Conservation (phyloP, 2,888 invertebrate genomes). For the Pammene fasciana region DNA sequence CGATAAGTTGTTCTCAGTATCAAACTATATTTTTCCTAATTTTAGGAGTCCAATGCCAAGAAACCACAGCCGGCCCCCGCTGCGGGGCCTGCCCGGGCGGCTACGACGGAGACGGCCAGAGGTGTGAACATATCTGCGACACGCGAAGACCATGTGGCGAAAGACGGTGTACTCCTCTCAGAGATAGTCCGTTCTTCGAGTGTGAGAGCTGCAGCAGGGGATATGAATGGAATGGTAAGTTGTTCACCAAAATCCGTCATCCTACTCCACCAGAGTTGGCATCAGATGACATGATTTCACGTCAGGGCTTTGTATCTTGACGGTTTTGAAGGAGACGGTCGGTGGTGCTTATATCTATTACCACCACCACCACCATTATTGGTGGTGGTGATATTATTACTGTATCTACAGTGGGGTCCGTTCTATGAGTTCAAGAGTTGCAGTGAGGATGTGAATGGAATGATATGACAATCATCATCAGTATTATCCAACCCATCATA, state of each 20-base stretch:
- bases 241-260: neutral
- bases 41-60: constrained; percentile 86
- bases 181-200: constrained; percentile 87
- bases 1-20: no score
- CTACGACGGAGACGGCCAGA: constrained; percentile 88
- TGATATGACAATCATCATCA: no score
- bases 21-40: neutral
- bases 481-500: no score
- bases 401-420: no score
- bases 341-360: no score
- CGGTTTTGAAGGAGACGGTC: no score
- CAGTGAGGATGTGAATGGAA: no score
- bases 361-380: no score
- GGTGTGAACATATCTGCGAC: constrained; percentile 86
- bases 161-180: constrained; percentile 85
- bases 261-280: neutral
- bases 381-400: no score
- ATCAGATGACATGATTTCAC: neutral
- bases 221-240: constrained; percentile 60
- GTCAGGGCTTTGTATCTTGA: no score
- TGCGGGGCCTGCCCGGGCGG: constrained; percentile 91
- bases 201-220: constrained; percentile 87
- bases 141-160: constrained; percentile 83
- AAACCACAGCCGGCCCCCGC: constrained; percentile 86
- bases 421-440: no score